These are phyloP conservation scores for Trichomycterus rosablanca DNA, from an alignment of 2,113 vertebrate genomes.

Conservation along the genomic window DNA sequence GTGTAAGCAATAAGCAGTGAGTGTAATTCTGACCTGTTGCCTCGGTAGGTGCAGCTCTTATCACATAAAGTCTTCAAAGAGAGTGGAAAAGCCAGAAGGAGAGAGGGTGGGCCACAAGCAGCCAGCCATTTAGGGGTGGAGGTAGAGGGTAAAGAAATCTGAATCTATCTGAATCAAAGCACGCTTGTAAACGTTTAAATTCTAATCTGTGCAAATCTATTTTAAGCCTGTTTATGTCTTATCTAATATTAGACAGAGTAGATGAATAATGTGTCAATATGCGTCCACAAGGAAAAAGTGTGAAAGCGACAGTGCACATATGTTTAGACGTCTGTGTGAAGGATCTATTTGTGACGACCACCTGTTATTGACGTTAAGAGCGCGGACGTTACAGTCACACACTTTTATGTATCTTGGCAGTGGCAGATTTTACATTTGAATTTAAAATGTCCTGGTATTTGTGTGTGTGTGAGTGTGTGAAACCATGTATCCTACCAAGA, in stretches of 20 bases:
- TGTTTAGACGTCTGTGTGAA: constrained; percentile 12
- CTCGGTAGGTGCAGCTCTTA: constrained; percentile 59
- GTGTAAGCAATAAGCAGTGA: neutral
- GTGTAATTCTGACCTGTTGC: constrained; percentile 66
- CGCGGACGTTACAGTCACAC: constrained; percentile 28
- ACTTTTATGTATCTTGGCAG: too few relatives aligned
- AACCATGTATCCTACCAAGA: too few relatives aligned
- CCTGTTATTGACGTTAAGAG: constrained; percentile 76
- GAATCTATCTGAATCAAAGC: constrained; percentile 28
- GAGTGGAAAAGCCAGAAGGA: constrained; percentile 47
- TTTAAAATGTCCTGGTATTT: too few relatives aligned
- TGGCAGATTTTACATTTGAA: too few relatives aligned
- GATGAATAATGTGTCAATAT: neutral
- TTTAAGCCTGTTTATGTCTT: neutral
- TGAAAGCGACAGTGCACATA: constrained; percentile 1
- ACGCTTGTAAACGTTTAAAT: neutral
- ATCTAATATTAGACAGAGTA: neutral
- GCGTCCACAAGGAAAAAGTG: neutral
- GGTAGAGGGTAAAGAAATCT: constrained; percentile 34
- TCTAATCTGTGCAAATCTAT: constrained; percentile 6
- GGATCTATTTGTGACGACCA: constrained; percentile 70
- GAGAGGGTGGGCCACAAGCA: constrained; percentile 11
- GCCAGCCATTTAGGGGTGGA: neutral
- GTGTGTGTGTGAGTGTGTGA: too few relatives aligned
- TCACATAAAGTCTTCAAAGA: constrained; percentile 60